Base-by-base conservation (phyloP, 2,888 invertebrate species). In the Hoplodrina blanda region DNA sequence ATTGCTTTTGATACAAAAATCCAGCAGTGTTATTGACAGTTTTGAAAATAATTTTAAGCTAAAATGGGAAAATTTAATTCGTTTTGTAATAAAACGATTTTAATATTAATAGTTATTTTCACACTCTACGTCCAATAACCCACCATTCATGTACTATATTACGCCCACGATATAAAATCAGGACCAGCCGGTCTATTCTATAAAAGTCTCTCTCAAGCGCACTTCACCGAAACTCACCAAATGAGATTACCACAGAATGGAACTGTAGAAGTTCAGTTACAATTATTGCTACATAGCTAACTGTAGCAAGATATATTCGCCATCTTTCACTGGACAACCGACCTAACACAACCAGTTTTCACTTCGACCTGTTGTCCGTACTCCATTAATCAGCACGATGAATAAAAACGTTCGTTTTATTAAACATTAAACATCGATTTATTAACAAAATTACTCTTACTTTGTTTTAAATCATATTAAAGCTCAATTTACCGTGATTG, bases 341-440 rank as follows among this genome's bases (percentile, higher is more conserved):
- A 62, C 81, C 37, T 69, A 53, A 60, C 13, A 75, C 73, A 92
- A 94, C 94, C 90, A 85, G 94, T 94, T 93, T 89, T 88, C 89
- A 83, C 89, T 87, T 85, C 67, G 82, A 90, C 89, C 89, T 88
- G 89, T 87, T 83, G 85, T 82, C 83, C 80, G 79, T 77, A 80
- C 83, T 81, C 87, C 88, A 94, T 94, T 93, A 91, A 94, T 94
- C 93, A 93, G 80, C 70, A 66, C 57, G 75, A 69, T 74, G 59
- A 89, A 91, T 89, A 91, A 92, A 92, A 91, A 91, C 91, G 89
- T 84, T 85, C 85, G 91, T 91, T 90, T 91, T 88, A 92, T 93
- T 91, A 89, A 88, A 90, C 91, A 88, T 90, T 87, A 88, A 81
- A 84, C 74, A 81, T 89, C 83, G 81, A 85, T 86, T 80, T 84